Evolutionary conservation across 2,888 invertebrate species (phyloP).

Genomic region (Antheraea assamensis): DNA sequence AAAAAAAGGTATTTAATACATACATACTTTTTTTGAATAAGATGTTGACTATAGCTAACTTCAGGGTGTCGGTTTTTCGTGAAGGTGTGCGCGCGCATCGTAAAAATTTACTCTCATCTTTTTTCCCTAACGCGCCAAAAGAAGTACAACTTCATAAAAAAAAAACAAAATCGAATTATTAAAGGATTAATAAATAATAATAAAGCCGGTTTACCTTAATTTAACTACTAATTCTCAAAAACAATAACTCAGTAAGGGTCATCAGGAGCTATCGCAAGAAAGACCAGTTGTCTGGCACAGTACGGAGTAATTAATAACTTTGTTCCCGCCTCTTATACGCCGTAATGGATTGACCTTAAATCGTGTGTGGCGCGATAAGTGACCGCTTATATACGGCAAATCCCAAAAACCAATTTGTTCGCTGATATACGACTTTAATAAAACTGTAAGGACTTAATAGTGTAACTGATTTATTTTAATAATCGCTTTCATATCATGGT

Average conservation of each 20-base stretch:
- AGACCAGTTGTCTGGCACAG: conserved; percentile 30
- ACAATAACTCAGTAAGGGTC: conserved; percentile 51
- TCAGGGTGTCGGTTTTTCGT: too few relatives aligned
- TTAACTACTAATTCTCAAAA: conserved; percentile 38
- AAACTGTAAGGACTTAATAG: not conserved
- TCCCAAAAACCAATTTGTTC: conserved; percentile 11
- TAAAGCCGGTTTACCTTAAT: conserved; percentile 34
- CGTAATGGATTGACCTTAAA: conserved; percentile 35
- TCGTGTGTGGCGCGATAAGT: conserved; percentile 18
- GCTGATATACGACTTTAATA: conserved; percentile 1
- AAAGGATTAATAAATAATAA: not conserved
- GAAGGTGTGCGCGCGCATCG: too few relatives aligned
- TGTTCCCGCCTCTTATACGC: conserved; percentile 41
- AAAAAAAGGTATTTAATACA: too few relatives aligned
- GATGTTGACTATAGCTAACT: too few relatives aligned
- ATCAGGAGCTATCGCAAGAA: conserved; percentile 28
- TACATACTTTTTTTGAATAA: too few relatives aligned
- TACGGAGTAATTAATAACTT: conserved; percentile 42
- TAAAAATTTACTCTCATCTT: too few relatives aligned
- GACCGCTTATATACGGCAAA: conserved; percentile 20
- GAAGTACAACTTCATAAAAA: too few relatives aligned
- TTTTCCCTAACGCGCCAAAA: too few relatives aligned
- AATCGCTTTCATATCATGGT: not conserved
- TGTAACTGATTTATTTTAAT: conserved; percentile 10
- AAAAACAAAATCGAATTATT: not conserved